Evolutionary conservation across 2,113 vertebrate species (phyloP), one percentile per base, ranked within the genome.

Genomic region (Scatophagus argus): DNA sequence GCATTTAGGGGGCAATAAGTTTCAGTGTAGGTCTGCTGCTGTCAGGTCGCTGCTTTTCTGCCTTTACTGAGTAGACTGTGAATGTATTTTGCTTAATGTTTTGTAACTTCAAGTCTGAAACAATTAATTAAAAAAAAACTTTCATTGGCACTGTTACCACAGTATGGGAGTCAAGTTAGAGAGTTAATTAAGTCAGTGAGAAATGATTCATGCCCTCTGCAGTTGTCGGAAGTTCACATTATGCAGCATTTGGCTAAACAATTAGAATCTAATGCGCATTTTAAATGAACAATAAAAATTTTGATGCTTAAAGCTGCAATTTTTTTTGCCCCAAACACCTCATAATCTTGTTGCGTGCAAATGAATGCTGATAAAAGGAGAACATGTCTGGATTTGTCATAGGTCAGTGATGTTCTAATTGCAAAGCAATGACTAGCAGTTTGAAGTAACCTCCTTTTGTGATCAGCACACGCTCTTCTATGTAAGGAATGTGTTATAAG

Each of bases 201-300:
- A 2, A n/a, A 49, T 49, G 61, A 62, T 34, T 39, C 65, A 62
- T 74, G 74, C 70, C 63, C 58, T 51, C 17, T 58, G 14, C 13
- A 19, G 12, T 6, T 2, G 0, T 59, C 58, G 58, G 46, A 69
- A 23, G 27, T 64, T 55, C 59, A 49, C 44, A 8, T 6, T 29
- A 36, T 43, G 10, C 38, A 52, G 4, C 32, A 47, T 46, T 31
- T 21, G 8, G 2, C 36, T 44, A 43, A 60, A 47, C 51, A 29
- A 72, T 44, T 27, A 23, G 38, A 62, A 64, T n/a, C 1, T 43
- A n/a, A 21, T 74, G 47, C 46, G 17, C 27, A 66, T 77, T 21
- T 68, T 31, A 29, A 54, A 32, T 41, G 1, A 49, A 46, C 51
- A 47, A 5, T 55, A 23, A 6, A 38, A 21, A 23, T 47, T 36